phyloP scores from a whole-genome alignment of 37 sponge, comb jelly and placozoan genomes.

The Theonella swinhoei region DNA sequence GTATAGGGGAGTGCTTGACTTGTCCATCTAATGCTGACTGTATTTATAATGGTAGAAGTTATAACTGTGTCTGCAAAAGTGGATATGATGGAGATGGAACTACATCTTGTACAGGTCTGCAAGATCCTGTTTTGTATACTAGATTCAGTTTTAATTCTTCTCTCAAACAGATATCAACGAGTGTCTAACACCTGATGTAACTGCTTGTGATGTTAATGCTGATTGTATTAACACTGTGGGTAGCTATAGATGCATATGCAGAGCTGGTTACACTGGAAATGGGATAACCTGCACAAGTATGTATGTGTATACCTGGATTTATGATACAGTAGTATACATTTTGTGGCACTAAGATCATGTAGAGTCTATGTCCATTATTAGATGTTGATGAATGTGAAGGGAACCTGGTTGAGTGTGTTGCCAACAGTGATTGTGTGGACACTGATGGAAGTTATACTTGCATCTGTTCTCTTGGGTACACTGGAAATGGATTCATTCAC shows the following conservation, averaged over 20 bases:
- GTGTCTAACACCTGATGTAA: not conserved
- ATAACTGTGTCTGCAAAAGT: not conserved
- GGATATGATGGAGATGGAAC: not conserved
- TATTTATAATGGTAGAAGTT: not conserved
- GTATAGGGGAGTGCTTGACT: not conserved
- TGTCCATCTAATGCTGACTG: not conserved
- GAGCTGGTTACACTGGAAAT: not conserved
- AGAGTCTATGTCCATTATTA: too few species aligned
- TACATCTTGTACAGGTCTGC: not conserved
- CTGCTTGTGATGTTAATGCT: not conserved
- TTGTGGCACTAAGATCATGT: not conserved
- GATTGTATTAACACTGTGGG: not conserved
- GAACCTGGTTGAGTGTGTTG: not conserved
- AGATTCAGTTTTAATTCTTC: not conserved
- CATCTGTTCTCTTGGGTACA: not conserved
- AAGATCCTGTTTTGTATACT: too few species aligned
- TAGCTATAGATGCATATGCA: not conserved
- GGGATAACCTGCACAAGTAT: not conserved
- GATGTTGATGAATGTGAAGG: not conserved
- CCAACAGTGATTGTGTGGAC: not conserved
- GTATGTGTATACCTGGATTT: not conserved
- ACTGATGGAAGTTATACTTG: not conserved
- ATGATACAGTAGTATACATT: not conserved
- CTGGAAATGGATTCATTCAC: not conserved
- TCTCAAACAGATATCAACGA: not conserved